Conservation (phyloP, 2,113 vertebrate species). For the Rhinichthys klamathensis region DNA sequence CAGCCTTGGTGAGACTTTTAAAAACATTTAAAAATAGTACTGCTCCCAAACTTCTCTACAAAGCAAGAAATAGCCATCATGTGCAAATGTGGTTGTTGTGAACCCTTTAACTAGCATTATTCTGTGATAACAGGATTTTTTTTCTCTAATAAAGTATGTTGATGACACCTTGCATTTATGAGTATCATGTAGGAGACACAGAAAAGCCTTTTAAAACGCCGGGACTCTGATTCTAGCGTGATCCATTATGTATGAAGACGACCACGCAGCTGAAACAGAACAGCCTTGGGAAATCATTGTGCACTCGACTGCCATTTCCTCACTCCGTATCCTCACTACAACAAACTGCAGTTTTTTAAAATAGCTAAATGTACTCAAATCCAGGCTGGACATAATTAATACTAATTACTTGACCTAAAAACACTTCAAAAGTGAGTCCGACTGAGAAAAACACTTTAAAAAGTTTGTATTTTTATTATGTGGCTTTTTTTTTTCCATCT, state of each 20-base stretch:
- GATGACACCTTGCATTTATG: slow-evolving; percentile 6
- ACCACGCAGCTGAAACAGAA: slow-evolving; percentile 27
- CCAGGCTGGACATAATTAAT: slow-evolving; percentile 37
- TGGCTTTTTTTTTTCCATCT: background rate
- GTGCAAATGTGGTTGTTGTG: background rate
- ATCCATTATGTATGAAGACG: slow-evolving; percentile 54
- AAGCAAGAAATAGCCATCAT: background rate
- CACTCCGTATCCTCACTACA: background rate
- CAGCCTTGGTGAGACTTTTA: background rate
- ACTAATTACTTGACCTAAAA: slow-evolving; percentile 36
- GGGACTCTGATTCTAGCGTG: slow-evolving; percentile 32
- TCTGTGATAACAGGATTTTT: slow-evolving; percentile 9
- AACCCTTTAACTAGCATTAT: background rate
- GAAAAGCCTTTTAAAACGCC: slow-evolving; percentile 39
- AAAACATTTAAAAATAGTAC: background rate
- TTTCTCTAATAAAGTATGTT: background rate
- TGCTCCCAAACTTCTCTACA: background rate
- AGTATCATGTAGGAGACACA: slow-evolving; percentile 18
- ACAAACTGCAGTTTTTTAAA: background rate
- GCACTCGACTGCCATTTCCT: slow-evolving; percentile 40
- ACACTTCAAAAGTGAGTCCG: slow-evolving; percentile 2
- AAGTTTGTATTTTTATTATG: background rate
- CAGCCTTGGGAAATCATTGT: slow-evolving; percentile 51
- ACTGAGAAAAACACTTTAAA: background rate
- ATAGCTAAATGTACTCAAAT: slow-evolving; percentile 3